A percentile compares a stretch with the other conserved stretches of the same genome.
phyloP scores from a whole-genome alignment of 2,797 vertebrate genomes.

The Glossophaga mutica region DNA sequence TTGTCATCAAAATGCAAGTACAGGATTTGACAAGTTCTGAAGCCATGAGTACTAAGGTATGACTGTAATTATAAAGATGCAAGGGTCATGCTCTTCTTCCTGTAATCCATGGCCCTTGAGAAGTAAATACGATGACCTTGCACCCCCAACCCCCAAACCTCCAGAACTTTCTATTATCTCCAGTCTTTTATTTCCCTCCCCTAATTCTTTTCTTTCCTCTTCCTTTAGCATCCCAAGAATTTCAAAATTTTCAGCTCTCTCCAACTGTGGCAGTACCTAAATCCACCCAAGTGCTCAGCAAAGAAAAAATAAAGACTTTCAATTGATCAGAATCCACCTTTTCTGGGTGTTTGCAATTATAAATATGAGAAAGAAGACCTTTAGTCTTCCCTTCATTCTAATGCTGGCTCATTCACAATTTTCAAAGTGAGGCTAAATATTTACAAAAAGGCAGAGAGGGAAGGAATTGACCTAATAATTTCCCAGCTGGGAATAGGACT shows the following conservation, averaged over 20 bases:
- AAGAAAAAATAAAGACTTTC: background rate
- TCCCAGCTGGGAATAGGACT: background rate
- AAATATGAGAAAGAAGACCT: too few relatives aligned
- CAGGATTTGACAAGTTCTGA: background rate
- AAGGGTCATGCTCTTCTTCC: background rate
- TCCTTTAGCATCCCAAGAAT: background rate
- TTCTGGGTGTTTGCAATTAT: background rate
- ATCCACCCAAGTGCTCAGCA: background rate
- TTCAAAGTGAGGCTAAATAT: constrained; percentile 11
- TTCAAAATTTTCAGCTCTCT: background rate
- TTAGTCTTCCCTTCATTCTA: background rate
- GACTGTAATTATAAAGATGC: background rate
- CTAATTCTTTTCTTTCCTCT: background rate
- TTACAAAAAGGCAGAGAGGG: background rate
- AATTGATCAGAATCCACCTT: background rate
- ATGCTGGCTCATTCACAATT: background rate
- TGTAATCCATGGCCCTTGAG: background rate
- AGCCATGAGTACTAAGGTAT: background rate
- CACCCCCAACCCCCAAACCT: background rate
- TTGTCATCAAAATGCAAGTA: background rate
- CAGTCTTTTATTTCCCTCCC: background rate
- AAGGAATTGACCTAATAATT: background rate
- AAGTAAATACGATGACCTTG: background rate
- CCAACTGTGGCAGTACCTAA: background rate
- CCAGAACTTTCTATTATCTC: background rate